These are phyloP conservation scores for Semaprochilodus insignis DNA, from an alignment of 2,797 vertebrate species.

Conservation along the genomic window DNA sequence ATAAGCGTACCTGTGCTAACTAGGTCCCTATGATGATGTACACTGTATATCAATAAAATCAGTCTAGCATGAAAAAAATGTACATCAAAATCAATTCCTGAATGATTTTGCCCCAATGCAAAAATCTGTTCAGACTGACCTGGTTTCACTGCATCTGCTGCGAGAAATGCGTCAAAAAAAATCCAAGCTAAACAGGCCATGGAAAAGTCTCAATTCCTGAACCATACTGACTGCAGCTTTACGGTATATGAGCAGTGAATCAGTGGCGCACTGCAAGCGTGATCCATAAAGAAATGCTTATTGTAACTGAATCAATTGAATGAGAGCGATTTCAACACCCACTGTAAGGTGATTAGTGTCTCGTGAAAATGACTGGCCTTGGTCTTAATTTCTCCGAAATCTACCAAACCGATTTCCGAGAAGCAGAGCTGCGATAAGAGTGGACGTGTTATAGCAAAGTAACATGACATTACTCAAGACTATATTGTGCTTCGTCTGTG, in stretches of 20 bases:
- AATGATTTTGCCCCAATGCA: background rate
- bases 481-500: constrained; percentile 1
- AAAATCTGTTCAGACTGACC: constrained; percentile 7
- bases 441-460: background rate
- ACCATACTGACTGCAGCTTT: constrained; percentile 10
- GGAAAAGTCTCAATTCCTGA: background rate
- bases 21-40: background rate
- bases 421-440: background rate
- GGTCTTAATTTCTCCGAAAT: constrained; percentile 6
- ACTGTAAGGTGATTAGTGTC: constrained; percentile 31
- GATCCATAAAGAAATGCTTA: constrained; percentile 25
- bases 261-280: too few relatives aligned
- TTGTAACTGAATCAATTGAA: constrained; percentile 17
- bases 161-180: background rate
- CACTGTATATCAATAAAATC: background rate
- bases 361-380: constrained; percentile 32
- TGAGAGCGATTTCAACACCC: constrained; percentile 29
- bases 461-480: background rate
- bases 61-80: background rate
- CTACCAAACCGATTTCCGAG: background rate
- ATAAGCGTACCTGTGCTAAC: background rate
- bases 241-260: constrained; percentile 6
- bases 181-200: background rate
- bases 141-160: background rate
- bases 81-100: background rate